Conservation (phyloP, 2,888 invertebrate genomes). For the Craniophora ligustri region DNA sequence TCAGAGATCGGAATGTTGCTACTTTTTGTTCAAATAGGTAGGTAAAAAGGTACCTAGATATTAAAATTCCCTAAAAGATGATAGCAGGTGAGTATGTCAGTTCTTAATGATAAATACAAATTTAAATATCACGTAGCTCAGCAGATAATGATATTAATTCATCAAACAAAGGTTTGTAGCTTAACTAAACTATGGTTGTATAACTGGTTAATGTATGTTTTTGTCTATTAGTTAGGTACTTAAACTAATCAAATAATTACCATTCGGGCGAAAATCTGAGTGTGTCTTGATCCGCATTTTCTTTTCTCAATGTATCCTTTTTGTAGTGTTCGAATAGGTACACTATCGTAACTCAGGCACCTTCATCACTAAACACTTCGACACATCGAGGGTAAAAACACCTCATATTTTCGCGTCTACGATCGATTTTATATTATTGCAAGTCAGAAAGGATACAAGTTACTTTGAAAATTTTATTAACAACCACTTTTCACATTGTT, state of each 20-base stretch:
- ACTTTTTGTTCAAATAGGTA: no score
- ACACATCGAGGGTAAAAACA: conserved; percentile 74
- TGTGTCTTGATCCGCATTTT: conserved; percentile 87
- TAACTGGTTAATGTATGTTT: not conserved
- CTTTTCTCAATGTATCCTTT: conserved; percentile 88
- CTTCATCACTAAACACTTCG: conserved; percentile 84
- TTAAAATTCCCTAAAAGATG: no score
- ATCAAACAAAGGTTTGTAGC: not conserved
- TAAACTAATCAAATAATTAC: conserved; percentile 74
- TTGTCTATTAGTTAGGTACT: not conserved
- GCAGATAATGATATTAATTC: no score
- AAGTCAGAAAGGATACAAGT: conserved; percentile 87
- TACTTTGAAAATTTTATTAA: conserved; percentile 84
- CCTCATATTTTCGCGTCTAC: conserved; percentile 83
- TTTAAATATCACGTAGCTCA: no score
- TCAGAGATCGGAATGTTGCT: no score
- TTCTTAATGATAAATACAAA: not conserved
- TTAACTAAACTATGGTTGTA: not conserved
- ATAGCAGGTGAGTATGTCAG: not conserved
- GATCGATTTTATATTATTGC: conserved; percentile 68
- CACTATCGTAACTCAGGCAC: conserved; percentile 76
- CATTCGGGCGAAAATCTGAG: conserved; percentile 86
- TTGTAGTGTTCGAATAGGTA: conserved; percentile 78
- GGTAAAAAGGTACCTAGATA: no score
- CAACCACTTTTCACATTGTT: conserved; percentile 89